These are phyloP conservation scores for Aspidiotus rigidus DNA, from an alignment of 2,888 invertebrate genomes.

Conservation along the genomic window DNA sequence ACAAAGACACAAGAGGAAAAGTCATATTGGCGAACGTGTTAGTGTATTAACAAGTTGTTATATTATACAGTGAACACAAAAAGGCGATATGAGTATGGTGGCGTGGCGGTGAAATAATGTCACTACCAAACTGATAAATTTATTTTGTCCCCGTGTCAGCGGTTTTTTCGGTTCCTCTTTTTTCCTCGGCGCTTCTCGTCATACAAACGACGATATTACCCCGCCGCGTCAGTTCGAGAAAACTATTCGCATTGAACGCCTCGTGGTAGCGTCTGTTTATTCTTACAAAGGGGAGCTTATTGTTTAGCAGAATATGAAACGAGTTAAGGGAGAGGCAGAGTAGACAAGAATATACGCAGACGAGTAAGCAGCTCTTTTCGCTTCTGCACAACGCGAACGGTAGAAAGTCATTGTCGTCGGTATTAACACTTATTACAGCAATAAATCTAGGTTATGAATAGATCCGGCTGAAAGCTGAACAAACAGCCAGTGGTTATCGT, in stretches of 20 bases:
- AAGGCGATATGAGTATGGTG: not conserved
- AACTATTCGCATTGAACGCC: conserved; percentile 25
- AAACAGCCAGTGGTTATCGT: conserved; percentile 33
- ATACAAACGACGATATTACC: not conserved
- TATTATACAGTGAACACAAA: not conserved
- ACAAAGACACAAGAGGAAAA: too few species aligned
- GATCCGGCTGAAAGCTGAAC: conserved; percentile 33
- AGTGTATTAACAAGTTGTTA: not conserved
- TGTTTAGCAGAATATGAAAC: conserved; percentile 30
- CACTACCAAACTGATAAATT: conserved; percentile 12
- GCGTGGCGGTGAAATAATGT: not conserved
- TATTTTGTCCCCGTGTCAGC: conserved; percentile 5
- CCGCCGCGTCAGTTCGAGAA: conserved; percentile 7
- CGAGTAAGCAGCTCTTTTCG: conserved; percentile 3
- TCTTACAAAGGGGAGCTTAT: conserved; percentile 30
- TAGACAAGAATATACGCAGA: not conserved
- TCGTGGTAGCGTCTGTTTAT: conserved; percentile 23
- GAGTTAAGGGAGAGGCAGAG: conserved; percentile 18
- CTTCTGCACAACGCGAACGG: conserved; percentile 2
- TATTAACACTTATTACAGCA: conserved; percentile 33
- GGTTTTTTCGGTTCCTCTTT: conserved; percentile 4
- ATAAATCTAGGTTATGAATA: conserved; percentile 34
- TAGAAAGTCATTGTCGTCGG: conserved; percentile 33
- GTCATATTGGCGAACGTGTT: not conserved
- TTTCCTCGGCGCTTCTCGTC: not conserved